Evolutionary conservation across 2,113 vertebrate species (phyloP), one percentile per base, ranked within the genome.

Genomic region (Protobothrops flavoviridis): DNA sequence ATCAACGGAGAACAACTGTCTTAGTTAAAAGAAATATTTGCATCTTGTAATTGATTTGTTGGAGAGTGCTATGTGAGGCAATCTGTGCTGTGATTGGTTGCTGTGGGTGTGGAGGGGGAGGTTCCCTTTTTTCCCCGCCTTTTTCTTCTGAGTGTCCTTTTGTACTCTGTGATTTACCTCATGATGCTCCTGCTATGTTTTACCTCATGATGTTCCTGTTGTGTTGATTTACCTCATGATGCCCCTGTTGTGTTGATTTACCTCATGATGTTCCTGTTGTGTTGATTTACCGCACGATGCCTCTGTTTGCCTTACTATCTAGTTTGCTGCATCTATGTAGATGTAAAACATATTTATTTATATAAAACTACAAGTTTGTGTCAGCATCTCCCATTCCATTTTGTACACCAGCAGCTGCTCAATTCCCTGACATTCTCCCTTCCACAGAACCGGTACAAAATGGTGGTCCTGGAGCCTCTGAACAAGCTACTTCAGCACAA

Each of bases 381-480:
- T 29, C 24, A 61, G 24, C 24, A 3, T 29, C 24, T 29, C 59
- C 23, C 3, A 61, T 24, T 61, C 59, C 59, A 61, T 29, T 11
- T 61, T 24, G 59, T 48, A 61, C 24, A 61, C 10, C 59, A 61
- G 24, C 10, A 64, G 29, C 10, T 64, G 10, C 26, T 12, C 29
- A 69, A 69, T 69, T n/a, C 61, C n/a, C n/a, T 69, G 29, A 69
- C 29, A 69, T 69, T 69, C 13, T 15, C 29, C 29, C 29, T 45
- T 50, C 24, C 2, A 29, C 93, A 99, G 99, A 98, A 99, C 92
- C 98, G 99, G 29, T 98, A 99, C 50, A 97, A 98, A 93, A 99
- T 99, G 99, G 98, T 99, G 17, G 95, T 98, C 91, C 96, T 98
- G 87, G 99, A 99, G 94, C 99, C 98, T 0, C 96, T 99, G 93